phyloP scores from a whole-genome alignment of 2,888 invertebrate genomes.

The Clitarchus hookeri region DNA sequence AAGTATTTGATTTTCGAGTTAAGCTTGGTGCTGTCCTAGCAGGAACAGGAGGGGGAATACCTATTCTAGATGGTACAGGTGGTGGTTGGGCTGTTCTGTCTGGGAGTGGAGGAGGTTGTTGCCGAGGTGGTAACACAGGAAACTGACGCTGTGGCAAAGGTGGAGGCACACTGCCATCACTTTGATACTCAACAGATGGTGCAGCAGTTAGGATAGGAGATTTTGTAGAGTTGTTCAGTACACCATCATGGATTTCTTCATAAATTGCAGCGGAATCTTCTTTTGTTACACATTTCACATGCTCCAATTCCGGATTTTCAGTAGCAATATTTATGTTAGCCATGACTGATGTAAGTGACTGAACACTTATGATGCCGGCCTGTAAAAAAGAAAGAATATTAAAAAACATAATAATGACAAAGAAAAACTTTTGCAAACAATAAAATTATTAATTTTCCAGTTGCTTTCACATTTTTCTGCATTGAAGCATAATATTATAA shows the following conservation, averaged over 20 bases:
- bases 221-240: constrained; percentile 49
- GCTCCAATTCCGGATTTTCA: not conserved
- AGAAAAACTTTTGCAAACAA: too few relatives aligned
- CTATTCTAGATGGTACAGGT: constrained; percentile 52
- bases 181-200: constrained; percentile 41
- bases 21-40: constrained; percentile 56
- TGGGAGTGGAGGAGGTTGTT: constrained; percentile 54
- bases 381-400: constrained; percentile 48
- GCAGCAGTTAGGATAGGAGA: constrained; percentile 53
- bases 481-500: too few relatives aligned
- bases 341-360: constrained; percentile 48
- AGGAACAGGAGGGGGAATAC: constrained; percentile 61
- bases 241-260: constrained; percentile 53
- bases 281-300: not conserved
- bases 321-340: not conserved
- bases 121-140: constrained; percentile 51
- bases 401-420: constrained; percentile 49
- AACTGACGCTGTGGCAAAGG: constrained; percentile 52
- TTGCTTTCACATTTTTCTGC: constrained; percentile 12
- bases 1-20: constrained; percentile 2
- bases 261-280: constrained; percentile 50
- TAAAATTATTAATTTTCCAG: too few relatives aligned
- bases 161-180: constrained; percentile 44
- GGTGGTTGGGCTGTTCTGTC: constrained; percentile 50
- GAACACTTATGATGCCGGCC: constrained; percentile 52